Evolutionary conservation across 2,797 vertebrate species (phyloP), one percentile per base, ranked within the genome.

Genomic region (Lithobates pipiens): DNA sequence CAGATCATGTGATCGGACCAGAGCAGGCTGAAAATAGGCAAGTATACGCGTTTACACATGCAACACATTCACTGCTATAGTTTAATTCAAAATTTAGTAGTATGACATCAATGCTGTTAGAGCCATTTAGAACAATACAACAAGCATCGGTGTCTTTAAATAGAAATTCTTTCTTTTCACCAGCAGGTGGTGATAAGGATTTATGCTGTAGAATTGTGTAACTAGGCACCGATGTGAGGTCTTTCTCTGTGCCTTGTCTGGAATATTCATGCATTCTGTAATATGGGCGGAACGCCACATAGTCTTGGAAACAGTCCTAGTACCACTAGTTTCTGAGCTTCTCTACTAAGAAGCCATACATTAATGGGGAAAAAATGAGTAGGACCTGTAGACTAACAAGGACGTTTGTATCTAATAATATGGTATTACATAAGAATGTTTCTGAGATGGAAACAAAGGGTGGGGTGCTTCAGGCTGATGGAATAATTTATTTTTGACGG

Each of bases 211-310:
- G 34, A 25, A 63, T 74, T 54, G 77, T 32, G 29, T 83, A 36
- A 34, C 39, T 39, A 25, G 8, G 36, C 68, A 9, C 7, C 18
- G 36, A 73, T 46, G 61, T 80, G 75, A 68, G 46, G 54, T 27
- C 57, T 75, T 67, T 75, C 61, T 46, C 71, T 75, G 61, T 78
- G 71, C 77, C 84, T 75, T 68, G 77, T 80, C 77, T 85, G 84
- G 84, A 73, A 77, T 85, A 79, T 79, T 73, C 76, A 72, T 73
- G 76, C 77, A 63, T 79, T 85, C 29, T 75, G 71, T 80, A 75
- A 69, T 50, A 74, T 39, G 71, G 84, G 71, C 77, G 79, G 54
- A 73, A 75, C 34, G 77, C 77, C 84, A 80, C 77, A 69, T 15
- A 46, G 61, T 75, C 77, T 80, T 85, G 83, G 77, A 80, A 76